These are phyloP conservation scores for Cirrhinus mrigala DNA, from an alignment of 2,797 vertebrate species.

Conservation along the genomic window DNA sequence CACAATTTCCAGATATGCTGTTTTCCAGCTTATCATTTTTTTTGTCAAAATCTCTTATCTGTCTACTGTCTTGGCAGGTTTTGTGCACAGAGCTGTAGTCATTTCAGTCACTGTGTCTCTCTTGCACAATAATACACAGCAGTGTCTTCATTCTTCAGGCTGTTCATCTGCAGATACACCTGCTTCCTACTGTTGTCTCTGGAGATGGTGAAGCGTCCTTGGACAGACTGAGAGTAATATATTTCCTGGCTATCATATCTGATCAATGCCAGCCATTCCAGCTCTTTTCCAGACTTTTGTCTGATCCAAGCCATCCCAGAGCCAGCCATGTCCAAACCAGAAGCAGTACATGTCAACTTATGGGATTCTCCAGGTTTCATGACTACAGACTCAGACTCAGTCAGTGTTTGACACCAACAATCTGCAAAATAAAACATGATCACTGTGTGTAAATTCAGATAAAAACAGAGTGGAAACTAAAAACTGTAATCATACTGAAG, in stretches of 20 bases:
- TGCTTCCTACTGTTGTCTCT: background rate
- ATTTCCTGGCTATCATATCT: background rate
- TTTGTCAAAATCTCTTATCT: too few species aligned
- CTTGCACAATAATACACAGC: background rate
- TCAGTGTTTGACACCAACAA: too few species aligned
- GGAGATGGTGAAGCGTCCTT: slow-evolving; percentile 3
- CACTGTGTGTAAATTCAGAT: too few species aligned
- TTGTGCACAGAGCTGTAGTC: background rate
- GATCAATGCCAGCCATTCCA: slow-evolving; percentile 5
- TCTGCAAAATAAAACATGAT: too few species aligned
- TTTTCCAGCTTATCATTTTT: too few species aligned
- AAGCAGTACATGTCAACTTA: background rate
- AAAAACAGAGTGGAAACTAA: too few species aligned
- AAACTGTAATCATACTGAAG: too few species aligned
- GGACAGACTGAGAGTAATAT: slow-evolving; percentile 6
- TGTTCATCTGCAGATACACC: background rate
- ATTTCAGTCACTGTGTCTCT: background rate
- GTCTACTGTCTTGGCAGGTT: background rate
- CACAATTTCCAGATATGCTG: too few species aligned
- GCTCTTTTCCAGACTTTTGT: background rate
- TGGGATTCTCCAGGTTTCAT: too few species aligned
- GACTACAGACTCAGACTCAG: too few species aligned
- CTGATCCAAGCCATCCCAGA: background rate
- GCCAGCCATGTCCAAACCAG: background rate
- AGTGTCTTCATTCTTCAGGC: background rate